A percentile compares a stretch with the other conserved stretches of the same genome.
These are phyloP conservation scores for Salvelinus namaycush DNA, from an alignment of 2,113 vertebrate genomes.

Conservation along the genomic window DNA sequence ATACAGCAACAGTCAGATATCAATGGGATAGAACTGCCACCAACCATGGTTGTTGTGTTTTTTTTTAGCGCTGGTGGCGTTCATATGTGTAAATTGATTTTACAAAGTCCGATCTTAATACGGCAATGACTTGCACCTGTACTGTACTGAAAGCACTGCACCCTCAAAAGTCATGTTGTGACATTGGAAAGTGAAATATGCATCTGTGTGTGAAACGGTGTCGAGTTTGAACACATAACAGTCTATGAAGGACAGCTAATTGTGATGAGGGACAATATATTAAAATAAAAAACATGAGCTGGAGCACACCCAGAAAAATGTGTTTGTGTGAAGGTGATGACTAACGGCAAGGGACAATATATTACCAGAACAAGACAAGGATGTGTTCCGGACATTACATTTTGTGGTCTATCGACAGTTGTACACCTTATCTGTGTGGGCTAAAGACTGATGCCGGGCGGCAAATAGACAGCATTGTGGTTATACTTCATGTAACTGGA, in stretches of 20 bases:
- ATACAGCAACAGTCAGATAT: not conserved
- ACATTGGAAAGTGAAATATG: constrained; percentile 3
- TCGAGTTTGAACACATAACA: not conserved
- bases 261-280: not conserved
- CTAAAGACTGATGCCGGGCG: not conserved
- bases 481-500: constrained; percentile 3
- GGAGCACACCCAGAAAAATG: no score
- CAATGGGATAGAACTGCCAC: not conserved
- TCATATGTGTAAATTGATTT: not conserved
- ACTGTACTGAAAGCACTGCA: no score
- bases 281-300: no score
- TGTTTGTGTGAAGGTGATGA: no score
- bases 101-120: not conserved
- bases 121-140: no score
- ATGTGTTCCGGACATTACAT: not conserved
- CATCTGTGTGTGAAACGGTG: not conserved
- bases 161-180: not conserved
- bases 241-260: constrained; percentile 6
- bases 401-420: not conserved
- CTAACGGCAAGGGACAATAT: no score
- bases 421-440: not conserved
- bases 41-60: not conserved
- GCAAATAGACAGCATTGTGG: not conserved
- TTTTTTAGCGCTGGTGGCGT: not conserved
- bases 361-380: not conserved